Base-by-base conservation (phyloP, 1,140 invertebrate genomes). In the Metopolophium dirhodum region DNA sequence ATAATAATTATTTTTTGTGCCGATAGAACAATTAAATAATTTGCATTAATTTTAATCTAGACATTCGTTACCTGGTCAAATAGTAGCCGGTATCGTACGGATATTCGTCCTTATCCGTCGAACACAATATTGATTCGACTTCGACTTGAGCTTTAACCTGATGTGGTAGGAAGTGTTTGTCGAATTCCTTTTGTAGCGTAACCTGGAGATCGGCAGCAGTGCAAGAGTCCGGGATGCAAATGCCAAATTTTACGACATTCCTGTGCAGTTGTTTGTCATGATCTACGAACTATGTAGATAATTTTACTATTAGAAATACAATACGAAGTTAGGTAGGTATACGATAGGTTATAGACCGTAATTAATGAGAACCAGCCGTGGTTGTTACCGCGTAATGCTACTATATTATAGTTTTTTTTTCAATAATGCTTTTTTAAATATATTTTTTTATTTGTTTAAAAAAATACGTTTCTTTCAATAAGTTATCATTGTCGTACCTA, bases 201-300 rank as follows among this genome's bases (percentile, higher is more conserved):
- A 57, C 11, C 54, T 94, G n/a, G 7, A 94, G 41, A 45, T 94
- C 93, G 9, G 9, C 37, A 20, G 88, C 85, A 8, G 68, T 92
- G 22, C 93, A 94, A 0, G 93, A 88, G 8, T 41, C 83, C 11
- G 93, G 93, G 47, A 94, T 94, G 54, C 93, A 94, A 47, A 94
- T 94, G 1, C 90, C 90, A 2, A 85, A 92, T 3, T 88, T 85
- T 1, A 94, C 2, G 3, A 68, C 0, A 45, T 94, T 49, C 20
- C 90, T 85, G 20, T 2, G 37, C 1, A 49, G 0, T 47, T 49
- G 18, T 18, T 85, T 47, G 20, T 85, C 49, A 2, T 77, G n/a
- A 45, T 91, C 86, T 26, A 91, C 45, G 3, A 83, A 86, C 93
- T 94, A 26, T 45, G 0, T 7, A 54, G 20, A 23, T 6, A 23